Conservation (phyloP, 64 coral and sea anemone genomes). For the Montipora foliosa region DNA sequence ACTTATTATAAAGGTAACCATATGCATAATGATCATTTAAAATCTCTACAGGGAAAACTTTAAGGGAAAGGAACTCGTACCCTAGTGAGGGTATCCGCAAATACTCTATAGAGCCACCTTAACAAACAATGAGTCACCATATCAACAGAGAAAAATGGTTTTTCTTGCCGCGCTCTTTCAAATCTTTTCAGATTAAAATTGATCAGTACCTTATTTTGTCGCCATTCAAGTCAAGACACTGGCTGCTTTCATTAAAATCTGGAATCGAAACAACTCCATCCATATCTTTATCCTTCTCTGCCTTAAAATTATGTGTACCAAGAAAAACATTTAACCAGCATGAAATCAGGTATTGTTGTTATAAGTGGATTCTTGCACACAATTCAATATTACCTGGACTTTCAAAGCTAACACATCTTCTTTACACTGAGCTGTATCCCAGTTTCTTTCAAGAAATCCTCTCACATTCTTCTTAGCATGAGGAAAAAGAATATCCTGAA, state of each 20-base stretch:
- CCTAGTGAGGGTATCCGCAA: no score
- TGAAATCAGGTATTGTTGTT: neutral
- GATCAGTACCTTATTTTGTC: neutral
- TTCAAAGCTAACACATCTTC: slow-evolving; percentile 69
- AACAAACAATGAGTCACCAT: no score
- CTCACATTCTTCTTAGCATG: slow-evolving; percentile 80
- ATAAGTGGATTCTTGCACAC: neutral
- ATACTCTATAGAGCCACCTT: no score
- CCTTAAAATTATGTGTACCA: slow-evolving; percentile 4
- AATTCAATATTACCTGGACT: slow-evolving; percentile 58
- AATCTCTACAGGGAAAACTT: no score
- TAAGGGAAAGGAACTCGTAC: no score
- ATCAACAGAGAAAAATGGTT: no score
- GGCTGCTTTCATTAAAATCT: slow-evolving; percentile 27
- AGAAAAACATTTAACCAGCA: neutral
- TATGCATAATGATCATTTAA: no score
- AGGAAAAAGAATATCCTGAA: slow-evolving; percentile 80
- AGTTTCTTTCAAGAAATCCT: slow-evolving; percentile 73
- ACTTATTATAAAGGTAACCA: no score
- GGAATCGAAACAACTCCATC: slow-evolving; percentile 66
- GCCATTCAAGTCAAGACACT: neutral
- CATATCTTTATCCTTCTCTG: slow-evolving; percentile 61
- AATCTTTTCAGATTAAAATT: no score
- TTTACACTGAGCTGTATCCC: slow-evolving; percentile 69
- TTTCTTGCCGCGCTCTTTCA: no score